A percentile compares a stretch with the other conserved stretches of the same genome.
phyloP scores from a whole-genome alignment of 2,888 invertebrate species.

The Conchocele bisecta region DNA sequence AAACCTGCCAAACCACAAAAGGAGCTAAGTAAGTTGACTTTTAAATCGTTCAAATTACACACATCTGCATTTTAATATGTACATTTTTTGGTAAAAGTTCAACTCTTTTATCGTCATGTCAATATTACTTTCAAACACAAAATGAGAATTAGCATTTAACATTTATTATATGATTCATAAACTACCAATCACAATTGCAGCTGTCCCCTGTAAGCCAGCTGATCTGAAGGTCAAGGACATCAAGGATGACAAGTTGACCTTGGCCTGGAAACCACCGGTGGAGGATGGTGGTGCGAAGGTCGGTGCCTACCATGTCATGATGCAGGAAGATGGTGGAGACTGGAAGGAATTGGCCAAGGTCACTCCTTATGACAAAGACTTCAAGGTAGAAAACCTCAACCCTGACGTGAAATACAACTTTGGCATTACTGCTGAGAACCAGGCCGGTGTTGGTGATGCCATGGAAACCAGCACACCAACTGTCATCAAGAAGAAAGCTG shows the following conservation, averaged over 20 bases:
- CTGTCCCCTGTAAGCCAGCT: conserved; percentile 72
- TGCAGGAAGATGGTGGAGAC: conserved; percentile 64
- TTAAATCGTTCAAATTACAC: neutral
- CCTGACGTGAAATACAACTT: conserved; percentile 79
- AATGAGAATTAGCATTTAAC: too few relatives aligned
- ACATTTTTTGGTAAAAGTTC: too few relatives aligned
- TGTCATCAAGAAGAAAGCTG: conserved; percentile 67
- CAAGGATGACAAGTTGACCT: conserved; percentile 64
- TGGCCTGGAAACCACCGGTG: conserved; percentile 82
- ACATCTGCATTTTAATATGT: neutral
- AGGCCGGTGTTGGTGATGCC: conserved; percentile 71
- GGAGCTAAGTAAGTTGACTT: conserved; percentile 86
- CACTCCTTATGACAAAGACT: conserved; percentile 66
- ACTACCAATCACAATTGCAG: conserved; percentile 51
- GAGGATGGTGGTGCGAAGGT: conserved; percentile 79
- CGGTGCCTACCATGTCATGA: conserved; percentile 71
- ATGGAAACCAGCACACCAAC: conserved; percentile 67
- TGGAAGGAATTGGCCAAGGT: conserved; percentile 71
- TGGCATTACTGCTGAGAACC: conserved; percentile 82
- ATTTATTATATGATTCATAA: neutral
- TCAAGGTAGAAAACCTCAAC: conserved; percentile 65
- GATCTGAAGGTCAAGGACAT: conserved; percentile 67
- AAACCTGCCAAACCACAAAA: conserved; percentile 62
- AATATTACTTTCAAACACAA: too few relatives aligned
- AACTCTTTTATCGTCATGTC: too few relatives aligned